Percentiles rank a stretch among this genome's conserved stretches.
Conservation (phyloP, 2,888 invertebrate genomes). For the Drosophila cyrtoloma region DNA sequence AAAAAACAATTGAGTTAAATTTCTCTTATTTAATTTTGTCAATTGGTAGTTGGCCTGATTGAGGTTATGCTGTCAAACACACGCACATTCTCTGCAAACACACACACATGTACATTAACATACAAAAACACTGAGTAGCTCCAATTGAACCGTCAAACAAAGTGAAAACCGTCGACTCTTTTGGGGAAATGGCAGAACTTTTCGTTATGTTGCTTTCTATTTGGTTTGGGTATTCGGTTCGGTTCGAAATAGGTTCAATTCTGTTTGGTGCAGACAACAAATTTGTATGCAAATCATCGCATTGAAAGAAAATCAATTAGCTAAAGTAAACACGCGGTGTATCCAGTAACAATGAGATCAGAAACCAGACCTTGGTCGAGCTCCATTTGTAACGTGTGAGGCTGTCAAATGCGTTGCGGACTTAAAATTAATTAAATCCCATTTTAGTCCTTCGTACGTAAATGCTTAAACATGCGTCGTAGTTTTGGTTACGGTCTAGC, state of each 20-base stretch:
- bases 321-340: conserved; percentile 69
- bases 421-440: conserved; percentile 74
- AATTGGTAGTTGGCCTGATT: conserved; percentile 10
- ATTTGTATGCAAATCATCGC: conserved; percentile 74
- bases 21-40: conserved; percentile 50
- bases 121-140: conserved; percentile 4
- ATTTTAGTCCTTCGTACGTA: conserved; percentile 37
- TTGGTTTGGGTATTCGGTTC: conserved; percentile 14
- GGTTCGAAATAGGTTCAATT: conserved; percentile 5
- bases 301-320: conserved; percentile 78
- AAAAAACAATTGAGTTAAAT: conserved; percentile 44
- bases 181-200: background rate
- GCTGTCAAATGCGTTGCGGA: conserved; percentile 61
- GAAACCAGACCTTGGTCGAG: conserved; percentile 18
- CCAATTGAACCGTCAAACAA: conserved; percentile 42
- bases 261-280: conserved; percentile 37
- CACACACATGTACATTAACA: background rate
- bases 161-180: conserved; percentile 37
- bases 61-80: conserved; percentile 2
- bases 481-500: conserved; percentile 40
- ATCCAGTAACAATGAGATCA: conserved; percentile 58
- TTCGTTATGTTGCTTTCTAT: conserved; percentile 39
- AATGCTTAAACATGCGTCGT: background rate
- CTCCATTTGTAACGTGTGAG: conserved; percentile 42
- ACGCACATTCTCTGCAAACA: background rate